These are phyloP conservation scores for Neuroscelio doddi DNA, from an alignment of 2,888 invertebrate species.

Conservation along the genomic window DNA sequence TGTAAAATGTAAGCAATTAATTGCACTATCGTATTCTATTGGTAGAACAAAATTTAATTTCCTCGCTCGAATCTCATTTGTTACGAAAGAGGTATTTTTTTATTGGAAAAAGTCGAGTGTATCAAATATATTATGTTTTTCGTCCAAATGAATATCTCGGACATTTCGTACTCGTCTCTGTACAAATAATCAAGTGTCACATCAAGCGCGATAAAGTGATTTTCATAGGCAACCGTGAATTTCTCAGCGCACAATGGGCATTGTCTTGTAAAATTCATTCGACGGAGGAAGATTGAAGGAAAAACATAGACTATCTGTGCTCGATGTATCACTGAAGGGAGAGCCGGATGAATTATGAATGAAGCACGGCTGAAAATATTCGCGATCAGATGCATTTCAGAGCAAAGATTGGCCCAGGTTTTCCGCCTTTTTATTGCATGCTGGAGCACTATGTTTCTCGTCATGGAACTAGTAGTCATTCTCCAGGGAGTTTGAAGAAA, in stretches of 20 bases:
- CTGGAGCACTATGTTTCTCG: slow-evolving; percentile 22
- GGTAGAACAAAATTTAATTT: too few relatives aligned
- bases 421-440: slow-evolving; percentile 25
- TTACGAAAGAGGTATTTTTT: too few relatives aligned
- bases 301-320: slow-evolving; percentile 32
- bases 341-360: slow-evolving; percentile 48
- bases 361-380: slow-evolving; percentile 40
- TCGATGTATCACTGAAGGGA: slow-evolving; percentile 30
- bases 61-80: too few relatives aligned
- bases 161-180: too few relatives aligned
- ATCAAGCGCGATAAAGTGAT: slow-evolving; percentile 30
- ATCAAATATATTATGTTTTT: too few relatives aligned
- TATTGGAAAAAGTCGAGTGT: too few relatives aligned
- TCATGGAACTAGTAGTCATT: slow-evolving; percentile 24
- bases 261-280: slow-evolving; percentile 36
- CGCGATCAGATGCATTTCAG: slow-evolving; percentile 37
- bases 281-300: slow-evolving; percentile 29
- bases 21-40: too few relatives aligned
- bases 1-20: too few relatives aligned
- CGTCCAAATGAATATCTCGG: too few relatives aligned
- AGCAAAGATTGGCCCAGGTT: slow-evolving; percentile 31
- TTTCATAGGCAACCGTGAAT: slow-evolving; percentile 36
- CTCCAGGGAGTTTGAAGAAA: slow-evolving; percentile 22
- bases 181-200: too few relatives aligned
- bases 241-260: slow-evolving; percentile 35